Evolutionary conservation across 64 coral and sea anemone species (phyloP), one percentile per base, ranked within the genome.

Genomic region (Porites lutea): DNA sequence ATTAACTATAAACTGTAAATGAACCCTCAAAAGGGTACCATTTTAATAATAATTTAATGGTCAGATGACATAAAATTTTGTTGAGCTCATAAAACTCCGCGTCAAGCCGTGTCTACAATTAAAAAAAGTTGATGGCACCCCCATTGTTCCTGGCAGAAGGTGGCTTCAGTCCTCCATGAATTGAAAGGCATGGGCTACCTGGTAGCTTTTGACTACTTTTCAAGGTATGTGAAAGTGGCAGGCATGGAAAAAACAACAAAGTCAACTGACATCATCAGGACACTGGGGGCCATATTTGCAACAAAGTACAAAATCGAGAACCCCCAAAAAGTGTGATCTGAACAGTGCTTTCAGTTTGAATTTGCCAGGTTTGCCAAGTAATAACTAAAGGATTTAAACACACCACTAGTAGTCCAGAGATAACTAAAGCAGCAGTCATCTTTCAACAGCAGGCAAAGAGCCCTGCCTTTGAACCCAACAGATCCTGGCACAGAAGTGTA

Each of bases 401-500:
- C 11, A 54, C 19, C 13, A 78, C 75, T 2, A 78, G 75, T 22
- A 78, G 51, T 19, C 50, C 27, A 37, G 27, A 37, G 27, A 37
- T 37, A 37, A 37, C 4, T 71, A 37, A 93, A 81, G 2, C 19
- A 90, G 10, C 70, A 67, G 53, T 5, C 8, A 75, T 89, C 80
- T 15, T 59, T 88, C 52, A 72, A 93, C 66, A 37, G 19, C 14
- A 23, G 74, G 43, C 91, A 87, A 63, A 83, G 64, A 19, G 47
- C 75, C 51, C 20, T 7, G 12, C 51, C 54, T 65, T 78, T 87
- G 51, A 48, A 23, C 72, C 59, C 67, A 53, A 61, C 72, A 20
- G 77, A 94, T 65, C 85, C 77, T 48, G 86, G 79, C 15, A 60
- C 82, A 9, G 59, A 73, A 65, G 92, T 94, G 9, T 74, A 53